Evolutionary conservation across 2,888 invertebrate genomes (phyloP).

Genomic region (Sinhomidia bicolor): DNA sequence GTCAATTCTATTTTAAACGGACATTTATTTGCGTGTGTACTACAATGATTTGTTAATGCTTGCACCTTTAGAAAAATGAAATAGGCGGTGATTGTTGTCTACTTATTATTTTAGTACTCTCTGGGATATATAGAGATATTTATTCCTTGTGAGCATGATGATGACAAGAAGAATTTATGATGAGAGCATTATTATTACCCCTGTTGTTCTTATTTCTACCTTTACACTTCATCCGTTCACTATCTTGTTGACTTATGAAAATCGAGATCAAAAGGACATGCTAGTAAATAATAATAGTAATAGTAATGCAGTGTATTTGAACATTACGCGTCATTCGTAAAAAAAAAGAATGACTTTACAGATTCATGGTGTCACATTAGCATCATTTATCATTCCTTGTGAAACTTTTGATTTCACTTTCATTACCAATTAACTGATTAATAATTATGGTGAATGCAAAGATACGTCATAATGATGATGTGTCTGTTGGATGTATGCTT

Average conservation of each 20-base stretch:
- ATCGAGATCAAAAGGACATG: not conserved
- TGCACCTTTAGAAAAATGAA: not conserved
- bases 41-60: not conserved
- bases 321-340: too few species aligned
- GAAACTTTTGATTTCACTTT: slow-evolving; percentile 20
- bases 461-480: too few species aligned
- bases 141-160: not conserved
- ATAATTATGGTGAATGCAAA: too few species aligned
- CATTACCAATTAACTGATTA: slow-evolving; percentile 44
- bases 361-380: not conserved
- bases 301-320: not conserved
- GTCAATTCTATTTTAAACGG: too few species aligned
- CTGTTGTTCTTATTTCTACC: not conserved
- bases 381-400: not conserved
- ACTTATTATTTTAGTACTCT: not conserved
- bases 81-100: not conserved
- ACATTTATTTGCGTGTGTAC: too few species aligned
- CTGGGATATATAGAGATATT: not conserved
- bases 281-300: not conserved
- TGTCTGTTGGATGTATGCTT: not conserved
- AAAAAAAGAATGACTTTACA: not conserved
- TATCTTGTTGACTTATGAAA: not conserved
- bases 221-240: not conserved
- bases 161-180: slow-evolving; percentile 47
- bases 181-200: slow-evolving; percentile 14